Conservation (phyloP, 2,888 invertebrate genomes). For the Dermolepida albohirtum region DNA sequence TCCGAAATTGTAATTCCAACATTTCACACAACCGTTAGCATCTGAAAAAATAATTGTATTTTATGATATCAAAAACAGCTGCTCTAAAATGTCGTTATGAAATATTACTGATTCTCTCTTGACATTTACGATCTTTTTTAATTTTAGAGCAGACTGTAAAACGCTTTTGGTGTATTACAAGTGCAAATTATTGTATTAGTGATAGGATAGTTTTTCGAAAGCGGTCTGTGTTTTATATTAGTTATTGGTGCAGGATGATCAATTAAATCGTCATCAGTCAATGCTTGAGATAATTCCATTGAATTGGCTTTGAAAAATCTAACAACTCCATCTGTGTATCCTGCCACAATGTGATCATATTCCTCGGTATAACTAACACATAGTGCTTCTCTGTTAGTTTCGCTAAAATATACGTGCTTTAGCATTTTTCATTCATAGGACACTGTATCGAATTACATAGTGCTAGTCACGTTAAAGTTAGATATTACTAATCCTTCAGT, state of each 20-base stretch:
- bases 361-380: constrained; percentile 74
- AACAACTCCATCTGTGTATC: constrained; percentile 72
- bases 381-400: constrained; percentile 68
- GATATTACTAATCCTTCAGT: constrained; percentile 55
- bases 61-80: background rate
- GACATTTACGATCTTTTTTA: too few species aligned
- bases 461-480: constrained; percentile 52
- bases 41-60: constrained; percentile 64
- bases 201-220: constrained; percentile 71
- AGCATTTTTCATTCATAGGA: background rate
- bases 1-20: constrained; percentile 75
- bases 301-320: constrained; percentile 68
- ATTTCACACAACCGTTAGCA: constrained; percentile 75
- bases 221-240: constrained; percentile 71
- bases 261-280: constrained; percentile 70
- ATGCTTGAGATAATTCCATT: constrained; percentile 65
- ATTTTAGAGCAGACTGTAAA: constrained; percentile 4
- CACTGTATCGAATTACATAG: constrained; percentile 51
- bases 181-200: constrained; percentile 70
- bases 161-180: constrained; percentile 65
- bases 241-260: constrained; percentile 71
- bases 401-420: constrained; percentile 58
- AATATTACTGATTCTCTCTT: background rate
- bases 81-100: constrained; percentile 4
- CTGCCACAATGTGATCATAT: constrained; percentile 70